Evolutionary conservation across 2,113 vertebrate genomes (phyloP).

Genomic region (Paralichthys olivaceus): DNA sequence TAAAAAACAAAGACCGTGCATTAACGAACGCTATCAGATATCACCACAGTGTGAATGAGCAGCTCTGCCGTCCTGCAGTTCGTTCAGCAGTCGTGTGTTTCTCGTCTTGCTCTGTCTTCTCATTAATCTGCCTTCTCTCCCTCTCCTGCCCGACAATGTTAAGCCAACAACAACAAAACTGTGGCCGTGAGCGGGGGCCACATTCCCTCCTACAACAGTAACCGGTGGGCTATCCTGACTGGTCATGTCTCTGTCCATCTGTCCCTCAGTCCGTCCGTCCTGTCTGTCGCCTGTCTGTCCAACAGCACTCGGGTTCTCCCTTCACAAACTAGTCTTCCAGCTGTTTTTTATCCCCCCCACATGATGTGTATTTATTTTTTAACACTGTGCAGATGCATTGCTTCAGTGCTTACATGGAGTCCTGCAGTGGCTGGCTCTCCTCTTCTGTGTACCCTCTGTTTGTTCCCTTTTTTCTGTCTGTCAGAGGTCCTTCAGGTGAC

Average conservation of each 20-base stretch:
- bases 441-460: neutral
- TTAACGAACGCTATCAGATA: too few species aligned
- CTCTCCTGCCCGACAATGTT: conserved; percentile 70
- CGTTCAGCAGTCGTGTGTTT: conserved; percentile 25
- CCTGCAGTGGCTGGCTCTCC: conserved; percentile 19
- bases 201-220: conserved; percentile 82
- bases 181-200: conserved; percentile 79
- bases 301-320: conserved; percentile 49
- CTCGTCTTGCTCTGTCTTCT: conserved; percentile 60
- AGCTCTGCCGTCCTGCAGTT: conserved; percentile 7
- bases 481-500: conserved; percentile 1
- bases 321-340: neutral
- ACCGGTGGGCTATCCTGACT: conserved; percentile 85
- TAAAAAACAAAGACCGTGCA: neutral
- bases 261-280: conserved; percentile 61
- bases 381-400: conserved; percentile 10
- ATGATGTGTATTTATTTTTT: neutral
- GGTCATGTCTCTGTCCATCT: conserved; percentile 74
- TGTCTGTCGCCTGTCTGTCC: conserved; percentile 74
- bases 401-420: conserved; percentile 32
- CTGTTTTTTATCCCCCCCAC: neutral
- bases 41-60: too few species aligned
- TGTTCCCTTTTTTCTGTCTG: neutral
- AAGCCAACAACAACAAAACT: conserved; percentile 81
- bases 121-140: conserved; percentile 80